These are phyloP conservation scores for Cetonia aurata DNA, from an alignment of 2,888 invertebrate genomes.

Conservation along the genomic window DNA sequence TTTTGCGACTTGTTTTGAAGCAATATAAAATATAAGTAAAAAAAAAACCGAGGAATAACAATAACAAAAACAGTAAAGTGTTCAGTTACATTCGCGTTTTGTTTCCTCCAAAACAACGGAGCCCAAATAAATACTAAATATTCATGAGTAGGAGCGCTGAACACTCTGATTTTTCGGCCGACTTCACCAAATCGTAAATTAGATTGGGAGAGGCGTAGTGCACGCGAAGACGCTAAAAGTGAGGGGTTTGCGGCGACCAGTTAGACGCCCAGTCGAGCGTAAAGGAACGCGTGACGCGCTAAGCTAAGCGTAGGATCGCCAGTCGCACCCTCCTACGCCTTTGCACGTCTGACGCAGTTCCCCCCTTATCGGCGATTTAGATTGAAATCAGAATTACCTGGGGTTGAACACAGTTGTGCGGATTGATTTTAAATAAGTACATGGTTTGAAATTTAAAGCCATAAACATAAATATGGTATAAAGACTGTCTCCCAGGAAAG, in stretches of 20 bases:
- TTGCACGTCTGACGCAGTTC: slow-evolving; percentile 49
- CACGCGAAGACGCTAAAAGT: slow-evolving; percentile 28
- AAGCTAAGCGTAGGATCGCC: slow-evolving; percentile 54
- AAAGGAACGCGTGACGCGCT: slow-evolving; percentile 53
- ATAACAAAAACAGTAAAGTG: too few species aligned
- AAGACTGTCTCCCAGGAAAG: too few species aligned
- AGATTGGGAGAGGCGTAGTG: slow-evolving; percentile 29
- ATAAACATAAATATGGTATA: too few species aligned
- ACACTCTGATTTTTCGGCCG: slow-evolving; percentile 15
- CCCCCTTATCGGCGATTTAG: slow-evolving; percentile 53
- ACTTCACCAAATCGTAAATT: slow-evolving; percentile 24
- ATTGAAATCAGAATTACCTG: slow-evolving; percentile 53
- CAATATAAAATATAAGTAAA: too few species aligned
- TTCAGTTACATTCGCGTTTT: too few species aligned
- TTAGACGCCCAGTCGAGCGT: slow-evolving; percentile 52
- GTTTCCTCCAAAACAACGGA: not conserved
- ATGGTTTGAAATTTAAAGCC: not conserved
- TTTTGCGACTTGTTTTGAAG: too few species aligned
- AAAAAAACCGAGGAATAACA: too few species aligned
- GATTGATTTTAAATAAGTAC: slow-evolving; percentile 41
- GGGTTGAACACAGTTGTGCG: slow-evolving; percentile 45
- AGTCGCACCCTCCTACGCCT: slow-evolving; percentile 53
- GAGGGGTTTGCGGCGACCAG: slow-evolving; percentile 46
- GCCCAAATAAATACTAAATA: slow-evolving; percentile 13
- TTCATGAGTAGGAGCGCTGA: not conserved